Conservation (phyloP, 2,888 invertebrate species). For the Podabrus alpinus region DNA sequence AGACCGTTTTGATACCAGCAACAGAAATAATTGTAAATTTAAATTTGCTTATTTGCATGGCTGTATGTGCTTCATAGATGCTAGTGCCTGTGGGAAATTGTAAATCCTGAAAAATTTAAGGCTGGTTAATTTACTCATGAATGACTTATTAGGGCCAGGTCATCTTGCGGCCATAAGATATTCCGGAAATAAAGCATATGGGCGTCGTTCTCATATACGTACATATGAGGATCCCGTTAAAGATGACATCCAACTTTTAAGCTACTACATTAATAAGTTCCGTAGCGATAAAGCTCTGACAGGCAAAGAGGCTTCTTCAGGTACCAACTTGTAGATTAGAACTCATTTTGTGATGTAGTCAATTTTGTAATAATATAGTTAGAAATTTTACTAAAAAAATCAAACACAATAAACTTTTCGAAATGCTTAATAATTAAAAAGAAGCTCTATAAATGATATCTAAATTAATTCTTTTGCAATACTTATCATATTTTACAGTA, state of each 20-base stretch:
- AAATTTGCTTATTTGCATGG: background rate
- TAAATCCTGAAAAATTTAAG: background rate
- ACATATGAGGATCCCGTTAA: conserved; percentile 74
- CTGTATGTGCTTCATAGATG: background rate
- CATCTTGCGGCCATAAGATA: conserved; percentile 84
- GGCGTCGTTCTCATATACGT: conserved; percentile 69
- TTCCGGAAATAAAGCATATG: conserved; percentile 78
- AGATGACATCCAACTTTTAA: conserved; percentile 84
- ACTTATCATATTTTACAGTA: background rate
- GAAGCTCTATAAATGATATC: background rate
- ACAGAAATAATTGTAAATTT: background rate
- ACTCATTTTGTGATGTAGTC: background rate
- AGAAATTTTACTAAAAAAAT: background rate
- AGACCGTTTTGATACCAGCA: background rate
- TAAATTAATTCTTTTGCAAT: background rate
- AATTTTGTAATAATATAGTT: background rate
- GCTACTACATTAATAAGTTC: conserved; percentile 81
- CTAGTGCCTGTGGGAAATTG: conserved; percentile 1
- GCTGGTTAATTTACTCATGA: conserved; percentile 5
- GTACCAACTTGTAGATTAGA: conserved; percentile 18
- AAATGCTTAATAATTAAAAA: background rate
- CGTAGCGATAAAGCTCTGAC: conserved; percentile 57
- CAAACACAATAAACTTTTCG: background rate
- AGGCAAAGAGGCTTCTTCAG: conserved; percentile 32
- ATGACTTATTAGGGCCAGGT: conserved; percentile 67